Conservation (phyloP, 2,888 invertebrate genomes). For the Tenthredo scrophulariae region DNA sequence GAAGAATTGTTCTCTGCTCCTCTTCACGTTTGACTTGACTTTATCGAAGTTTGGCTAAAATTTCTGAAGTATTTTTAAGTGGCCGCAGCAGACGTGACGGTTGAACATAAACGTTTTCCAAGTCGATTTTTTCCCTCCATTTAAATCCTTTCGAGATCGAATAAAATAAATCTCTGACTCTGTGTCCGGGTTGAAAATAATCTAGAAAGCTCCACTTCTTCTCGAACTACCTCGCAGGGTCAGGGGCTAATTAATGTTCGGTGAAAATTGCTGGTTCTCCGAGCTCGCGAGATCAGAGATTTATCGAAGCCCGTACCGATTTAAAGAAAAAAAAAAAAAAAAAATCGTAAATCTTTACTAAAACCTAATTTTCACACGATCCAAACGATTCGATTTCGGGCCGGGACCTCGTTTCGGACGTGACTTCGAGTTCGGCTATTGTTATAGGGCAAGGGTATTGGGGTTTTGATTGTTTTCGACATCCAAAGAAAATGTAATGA, state of each 20-base stretch:
- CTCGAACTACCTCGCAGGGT: not conserved
- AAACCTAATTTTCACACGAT: slow-evolving; percentile 20
- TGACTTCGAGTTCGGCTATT: not conserved
- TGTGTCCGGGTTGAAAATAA: not conserved
- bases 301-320: slow-evolving; percentile 27
- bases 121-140: not conserved
- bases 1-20: not conserved
- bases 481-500: slow-evolving; percentile 6
- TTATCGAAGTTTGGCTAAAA: not conserved
- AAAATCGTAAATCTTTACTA: slow-evolving; percentile 3
- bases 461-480: not conserved
- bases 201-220: not conserved
- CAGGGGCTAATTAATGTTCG: slow-evolving; percentile 24
- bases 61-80: not conserved
- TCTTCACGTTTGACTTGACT: not conserved
- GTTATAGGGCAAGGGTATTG: not conserved
- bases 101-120: not conserved
- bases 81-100: not conserved
- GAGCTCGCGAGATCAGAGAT: not conserved
- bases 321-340: not conserved
- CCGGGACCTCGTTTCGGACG: slow-evolving; percentile 14
- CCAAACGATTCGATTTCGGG: slow-evolving; percentile 9
- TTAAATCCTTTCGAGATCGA: not conserved
- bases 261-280: slow-evolving; percentile 1
- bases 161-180: not conserved